Percentiles rank a stretch among this genome's conserved stretches.
These are phyloP conservation scores for Etia nguti DNA, from an alignment of 2,113 vertebrate species.

Conservation along the genomic window DNA sequence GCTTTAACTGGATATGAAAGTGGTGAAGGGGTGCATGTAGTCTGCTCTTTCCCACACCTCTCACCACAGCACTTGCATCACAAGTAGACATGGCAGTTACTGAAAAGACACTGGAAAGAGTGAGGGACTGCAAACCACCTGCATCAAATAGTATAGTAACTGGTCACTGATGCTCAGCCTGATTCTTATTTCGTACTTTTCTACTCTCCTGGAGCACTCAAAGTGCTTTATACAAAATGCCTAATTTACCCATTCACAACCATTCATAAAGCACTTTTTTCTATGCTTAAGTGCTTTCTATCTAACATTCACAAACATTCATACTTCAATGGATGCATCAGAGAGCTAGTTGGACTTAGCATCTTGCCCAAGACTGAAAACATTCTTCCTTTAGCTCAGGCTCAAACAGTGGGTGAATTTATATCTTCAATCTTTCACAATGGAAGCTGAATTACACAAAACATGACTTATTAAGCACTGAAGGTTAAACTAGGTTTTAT, in stretches of 20 bases:
- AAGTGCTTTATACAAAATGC: background rate
- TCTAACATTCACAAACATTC: background rate
- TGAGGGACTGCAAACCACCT: background rate
- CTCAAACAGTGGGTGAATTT: background rate
- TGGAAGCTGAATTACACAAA: no score
- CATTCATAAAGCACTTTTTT: background rate
- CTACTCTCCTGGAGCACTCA: background rate
- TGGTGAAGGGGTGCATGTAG: background rate
- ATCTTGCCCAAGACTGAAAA: background rate
- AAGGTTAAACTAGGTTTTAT: no score
- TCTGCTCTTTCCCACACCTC: background rate
- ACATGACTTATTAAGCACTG: no score
- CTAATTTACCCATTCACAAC: background rate
- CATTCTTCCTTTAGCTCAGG: no score
- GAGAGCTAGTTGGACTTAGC: background rate
- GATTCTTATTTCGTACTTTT: background rate
- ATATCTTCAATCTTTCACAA: no score
- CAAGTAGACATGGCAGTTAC: background rate
- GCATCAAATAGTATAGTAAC: background rate
- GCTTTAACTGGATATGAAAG: background rate
- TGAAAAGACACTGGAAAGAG: background rate
- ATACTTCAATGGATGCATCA: background rate
- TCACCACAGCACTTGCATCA: background rate
- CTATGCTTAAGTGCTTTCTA: background rate
- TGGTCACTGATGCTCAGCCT: background rate